phyloP scores from a whole-genome alignment of 2,888 invertebrate species.

The Anagyrus pseudococci region DNA sequence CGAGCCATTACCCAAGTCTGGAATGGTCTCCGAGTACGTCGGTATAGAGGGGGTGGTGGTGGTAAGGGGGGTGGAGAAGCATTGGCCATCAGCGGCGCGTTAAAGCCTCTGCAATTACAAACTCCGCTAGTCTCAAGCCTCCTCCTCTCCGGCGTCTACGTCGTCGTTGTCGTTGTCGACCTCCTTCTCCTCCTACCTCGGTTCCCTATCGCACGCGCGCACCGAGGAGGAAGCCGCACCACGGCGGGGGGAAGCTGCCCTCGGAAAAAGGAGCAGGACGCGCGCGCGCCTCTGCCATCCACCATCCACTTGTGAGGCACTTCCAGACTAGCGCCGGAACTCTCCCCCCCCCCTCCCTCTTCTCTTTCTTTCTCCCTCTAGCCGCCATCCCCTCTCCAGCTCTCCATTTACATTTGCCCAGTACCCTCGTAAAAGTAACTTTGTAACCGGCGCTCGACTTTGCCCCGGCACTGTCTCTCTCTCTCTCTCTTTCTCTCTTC shows the following conservation, averaged over 20 bases:
- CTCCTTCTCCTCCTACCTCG: too few relatives aligned
- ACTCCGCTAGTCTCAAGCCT: conserved; percentile 41
- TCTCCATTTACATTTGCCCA: conserved; percentile 48
- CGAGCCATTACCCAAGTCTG: conserved; percentile 55
- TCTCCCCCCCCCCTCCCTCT: conserved; percentile 4
- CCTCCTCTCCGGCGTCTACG: conserved; percentile 9
- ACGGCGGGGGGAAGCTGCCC: not conserved
- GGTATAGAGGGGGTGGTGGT: too few relatives aligned
- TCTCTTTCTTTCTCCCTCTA: too few relatives aligned
- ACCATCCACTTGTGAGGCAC: conserved; percentile 25
- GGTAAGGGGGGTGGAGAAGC: too few relatives aligned
- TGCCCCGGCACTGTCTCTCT: too few relatives aligned
- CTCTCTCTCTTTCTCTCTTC: conserved; percentile 14
- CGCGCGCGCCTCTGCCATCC: too few relatives aligned
- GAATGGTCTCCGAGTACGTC: conserved; percentile 39
- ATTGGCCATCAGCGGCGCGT: conserved; percentile 58
- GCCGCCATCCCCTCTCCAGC: too few relatives aligned
- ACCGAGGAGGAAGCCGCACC: conserved; percentile 12
- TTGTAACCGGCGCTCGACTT: conserved; percentile 49
- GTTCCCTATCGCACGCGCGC: too few relatives aligned
- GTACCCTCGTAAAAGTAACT: conserved; percentile 55
- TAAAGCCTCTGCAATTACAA: conserved; percentile 58
- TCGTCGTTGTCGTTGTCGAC: too few relatives aligned
- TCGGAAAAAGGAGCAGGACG: conserved; percentile 1
- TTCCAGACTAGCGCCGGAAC: conserved; percentile 16